Evolutionary conservation across 2,797 vertebrate species (phyloP), one percentile per base, ranked within the genome.

Genomic region (Sebastes itinus): DNA sequence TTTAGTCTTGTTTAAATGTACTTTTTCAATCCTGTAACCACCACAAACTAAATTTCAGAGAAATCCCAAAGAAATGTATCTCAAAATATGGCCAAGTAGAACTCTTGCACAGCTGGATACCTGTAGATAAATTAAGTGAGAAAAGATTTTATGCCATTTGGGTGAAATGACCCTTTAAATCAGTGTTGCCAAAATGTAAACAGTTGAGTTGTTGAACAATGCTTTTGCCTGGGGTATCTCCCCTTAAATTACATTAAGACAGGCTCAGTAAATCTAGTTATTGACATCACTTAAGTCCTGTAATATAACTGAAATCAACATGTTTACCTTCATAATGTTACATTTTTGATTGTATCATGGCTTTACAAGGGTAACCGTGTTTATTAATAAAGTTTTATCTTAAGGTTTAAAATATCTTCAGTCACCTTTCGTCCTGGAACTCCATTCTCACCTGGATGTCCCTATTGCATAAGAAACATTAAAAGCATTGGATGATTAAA

Each of bases 401-500:
- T 3, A 67, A 12, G 20, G 14, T 46, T 22, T 56, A 54, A 79
- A 80, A n/a, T 10, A 63, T 52, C 1, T 55, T 2, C 14, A 65
- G 56, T 90, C 66, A 97, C 97, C 96, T 97, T 97, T 77, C 70
- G 76, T 87, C 97, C 97, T 30, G 86, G 91, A 2, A 89, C 67
- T 52, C 97, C 96, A 49, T 66, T 87, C 27, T 97, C 96, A 23
- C 97, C 97, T 5, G 88, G 95, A 9, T 95, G 94, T 4, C 97
- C 97, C 97, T 97, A 61, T 84, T 33, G 7, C 2, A 77, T 18
- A 58, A 52, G 80, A 94, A 72, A 88, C 12, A 16, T 76, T 11
- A 59, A 35, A 13, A 64, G 5, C 3, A 65, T 28, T 71, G 9
- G 0, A 13, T 28, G 9, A 28, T n/a, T 22, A 70, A 55, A 67